Conservation (phyloP, 2,797 vertebrate species). For the Schizothorax lantsangensis region DNA sequence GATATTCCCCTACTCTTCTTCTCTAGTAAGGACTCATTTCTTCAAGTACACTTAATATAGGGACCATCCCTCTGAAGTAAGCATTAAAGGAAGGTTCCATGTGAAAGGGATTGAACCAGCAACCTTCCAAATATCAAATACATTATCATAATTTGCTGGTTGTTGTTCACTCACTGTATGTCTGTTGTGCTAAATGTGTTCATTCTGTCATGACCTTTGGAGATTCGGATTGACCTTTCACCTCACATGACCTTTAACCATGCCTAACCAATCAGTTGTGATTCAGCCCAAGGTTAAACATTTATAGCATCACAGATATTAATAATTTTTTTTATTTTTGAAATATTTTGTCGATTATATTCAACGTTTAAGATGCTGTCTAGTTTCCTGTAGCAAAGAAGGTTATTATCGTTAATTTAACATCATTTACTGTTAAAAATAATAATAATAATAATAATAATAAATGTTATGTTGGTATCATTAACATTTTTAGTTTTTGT, state of each 20-base stretch:
- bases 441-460: background rate
- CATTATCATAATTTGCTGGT: background rate
- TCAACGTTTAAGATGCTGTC: background rate
- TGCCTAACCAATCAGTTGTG: background rate
- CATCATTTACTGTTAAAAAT: background rate
- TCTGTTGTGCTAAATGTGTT: background rate
- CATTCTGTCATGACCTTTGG: background rate
- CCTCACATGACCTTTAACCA: slow-evolving; percentile 1
- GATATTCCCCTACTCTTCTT: background rate
- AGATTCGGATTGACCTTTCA: background rate
- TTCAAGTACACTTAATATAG: background rate
- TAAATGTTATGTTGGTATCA: background rate
- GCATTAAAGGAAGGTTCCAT: background rate
- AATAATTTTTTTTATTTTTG: no score
- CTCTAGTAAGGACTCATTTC: background rate
- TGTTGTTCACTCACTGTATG: background rate
- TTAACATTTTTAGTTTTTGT: background rate
- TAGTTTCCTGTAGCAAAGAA: background rate
- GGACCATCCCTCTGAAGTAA: background rate
- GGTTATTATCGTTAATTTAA: background rate
- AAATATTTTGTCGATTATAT: background rate
- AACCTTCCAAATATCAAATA: background rate
- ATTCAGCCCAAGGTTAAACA: background rate
- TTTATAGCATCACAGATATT: background rate
- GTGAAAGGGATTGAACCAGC: background rate